A percentile compares a stretch with the other conserved stretches of the same genome.
Conservation (phyloP, 2,888 invertebrate species). For the Nymphalis polychloros region DNA sequence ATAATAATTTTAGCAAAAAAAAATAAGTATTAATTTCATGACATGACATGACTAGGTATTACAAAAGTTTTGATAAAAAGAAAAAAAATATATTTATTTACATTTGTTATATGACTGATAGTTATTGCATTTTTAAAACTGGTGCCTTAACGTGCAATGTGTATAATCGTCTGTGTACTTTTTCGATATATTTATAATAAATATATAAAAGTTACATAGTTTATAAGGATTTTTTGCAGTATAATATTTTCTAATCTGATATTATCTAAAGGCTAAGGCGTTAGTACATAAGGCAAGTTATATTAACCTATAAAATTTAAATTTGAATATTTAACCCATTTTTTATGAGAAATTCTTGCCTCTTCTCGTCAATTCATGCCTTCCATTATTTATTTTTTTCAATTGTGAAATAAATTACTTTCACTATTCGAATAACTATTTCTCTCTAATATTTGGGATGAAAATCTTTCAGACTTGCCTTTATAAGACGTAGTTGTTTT, state of each 20-base stretch:
- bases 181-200: constrained; percentile 36
- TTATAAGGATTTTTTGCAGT: neutral
- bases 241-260: neutral
- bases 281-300: neutral
- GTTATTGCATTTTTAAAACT: constrained; percentile 46
- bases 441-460: too few relatives aligned
- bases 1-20: constrained; percentile 18
- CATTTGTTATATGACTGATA: constrained; percentile 20
- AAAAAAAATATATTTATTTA: constrained; percentile 21
- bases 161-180: constrained; percentile 32
- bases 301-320: neutral
- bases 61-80: constrained; percentile 15
- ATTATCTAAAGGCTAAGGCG: neutral
- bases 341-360: too few relatives aligned
- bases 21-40: constrained; percentile 10
- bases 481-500: neutral
- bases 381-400: too few relatives aligned
- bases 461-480: too few relatives aligned
- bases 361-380: too few relatives aligned
- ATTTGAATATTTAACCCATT: neutral
- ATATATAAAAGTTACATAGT: constrained; percentile 39
- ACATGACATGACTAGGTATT: constrained; percentile 14
- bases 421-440: too few relatives aligned
- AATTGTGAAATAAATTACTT: too few relatives aligned
- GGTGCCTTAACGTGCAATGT: constrained; percentile 55